Evolutionary conservation across 1,140 invertebrate species (phyloP), one percentile per base, ranked within the genome.

Genomic region (Macrobrachium rosenbergii): DNA sequence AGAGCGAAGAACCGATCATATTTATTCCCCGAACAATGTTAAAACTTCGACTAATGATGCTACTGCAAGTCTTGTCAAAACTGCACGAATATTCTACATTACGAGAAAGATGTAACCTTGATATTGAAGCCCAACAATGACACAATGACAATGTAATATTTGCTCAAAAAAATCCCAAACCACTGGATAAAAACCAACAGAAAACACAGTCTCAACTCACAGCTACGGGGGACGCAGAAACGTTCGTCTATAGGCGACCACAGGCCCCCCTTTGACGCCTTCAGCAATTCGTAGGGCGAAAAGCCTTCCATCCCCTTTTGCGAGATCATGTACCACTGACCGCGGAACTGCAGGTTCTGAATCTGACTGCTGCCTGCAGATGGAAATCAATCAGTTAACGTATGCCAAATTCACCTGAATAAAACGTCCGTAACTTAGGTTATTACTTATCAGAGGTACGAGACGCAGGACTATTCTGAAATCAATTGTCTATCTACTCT

Each of bases 281-380:
- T 75, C 23, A 87, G 69, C 8, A 12, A 52, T n/a, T 87, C 85
- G 76, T 82, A 82, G 11, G 79, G 85, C 6, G 79, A 76, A 59
- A 87, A 87, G 58, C 85, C 85, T 5, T 82, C 63, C 23, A 82
- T 76, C 0, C 85, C 85, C 45, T 64, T 62, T 79, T 82, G 85
- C 0, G 69, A 73, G 12, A 87, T 75, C 69, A 82, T 81, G 45
- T 72, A 87, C 85, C 85, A 87, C 85, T 87, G 85, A 14, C 79
- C 85, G 6, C 85, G 85, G 43, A 87, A 87, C 59, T 87, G 85
- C 3, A 87, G 79, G 60, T 87, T 87, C 58, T 87, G 85, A 63
- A 87, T 82, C 69, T 87, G 85, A 59, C 79, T 82, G 45, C 85
- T 87, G 3, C 85, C 85, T 87, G 79, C 21, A 28, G 37, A 76